Conservation (phyloP, 2,113 vertebrate genomes). For the Hemicordylus capensis region DNA sequence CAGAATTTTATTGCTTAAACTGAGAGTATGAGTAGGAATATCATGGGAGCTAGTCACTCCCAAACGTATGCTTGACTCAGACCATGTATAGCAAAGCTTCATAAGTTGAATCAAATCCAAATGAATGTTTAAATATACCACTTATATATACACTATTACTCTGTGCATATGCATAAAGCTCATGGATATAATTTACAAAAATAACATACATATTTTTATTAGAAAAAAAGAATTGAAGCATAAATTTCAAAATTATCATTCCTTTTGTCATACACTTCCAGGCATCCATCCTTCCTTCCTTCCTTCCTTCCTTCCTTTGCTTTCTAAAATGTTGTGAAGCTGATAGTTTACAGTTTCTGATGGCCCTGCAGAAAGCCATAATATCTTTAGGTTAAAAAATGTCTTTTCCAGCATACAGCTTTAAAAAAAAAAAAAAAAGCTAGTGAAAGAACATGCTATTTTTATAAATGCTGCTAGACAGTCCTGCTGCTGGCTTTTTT, state of each 20-base stretch:
- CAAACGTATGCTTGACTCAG: not conserved
- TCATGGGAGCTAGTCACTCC: not conserved
- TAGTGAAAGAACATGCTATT: conserved; percentile 49
- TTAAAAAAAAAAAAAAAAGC: not conserved
- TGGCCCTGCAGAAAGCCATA: conserved; percentile 26
- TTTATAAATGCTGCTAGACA: conserved; percentile 44
- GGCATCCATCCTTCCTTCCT: too few relatives aligned
- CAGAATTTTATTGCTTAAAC: not conserved
- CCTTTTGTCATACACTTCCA: not conserved
- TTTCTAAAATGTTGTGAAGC: conserved; percentile 32
- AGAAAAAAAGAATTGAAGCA: not conserved
- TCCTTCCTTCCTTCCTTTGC: conserved; percentile 12
- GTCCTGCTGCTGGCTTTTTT: conserved; percentile 37
- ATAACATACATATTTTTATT: not conserved
- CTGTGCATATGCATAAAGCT: not conserved
- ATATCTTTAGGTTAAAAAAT: conserved; percentile 10
- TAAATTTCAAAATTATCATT: not conserved
- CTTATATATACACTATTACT: not conserved
- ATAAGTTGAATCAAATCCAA: not conserved
- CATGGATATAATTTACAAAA: not conserved
- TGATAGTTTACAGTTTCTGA: conserved; percentile 15
- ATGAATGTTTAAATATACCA: not conserved
- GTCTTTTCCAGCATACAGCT: conserved; percentile 30
- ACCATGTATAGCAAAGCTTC: not conserved
- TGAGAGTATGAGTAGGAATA: not conserved